Evolutionary conservation across 2,888 invertebrate species (phyloP), one percentile per base, ranked within the genome.

Genomic region (Agonopterix subpropinquella): DNA sequence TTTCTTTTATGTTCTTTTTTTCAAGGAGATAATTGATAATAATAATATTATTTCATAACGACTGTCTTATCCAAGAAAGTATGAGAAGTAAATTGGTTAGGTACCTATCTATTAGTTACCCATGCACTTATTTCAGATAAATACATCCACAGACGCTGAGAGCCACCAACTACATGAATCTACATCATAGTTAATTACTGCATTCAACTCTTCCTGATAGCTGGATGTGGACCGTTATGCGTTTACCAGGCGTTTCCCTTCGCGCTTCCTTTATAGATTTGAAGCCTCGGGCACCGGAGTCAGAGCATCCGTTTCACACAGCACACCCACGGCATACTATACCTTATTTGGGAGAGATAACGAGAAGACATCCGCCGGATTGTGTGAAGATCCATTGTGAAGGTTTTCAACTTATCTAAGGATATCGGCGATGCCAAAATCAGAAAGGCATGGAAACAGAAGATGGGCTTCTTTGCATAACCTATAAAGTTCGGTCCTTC

Each of bases 311-410:
- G 73, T 67, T 78, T 76, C 72, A 68, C 75, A 76, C 64, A 73
- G 59, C 77, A 71, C 81, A 73, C 81, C 83, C 65, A 67, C 62
- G 53, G 48, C 51, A 73, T 72, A 13, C 13, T 13, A 2, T 13
- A 68, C 70, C 72, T 64, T 79, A 68, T 80, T 75, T 73, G 68
- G 72, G 56, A 53, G 59, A 78, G 85, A 85, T 86, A 83, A 85
- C 70, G 59, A 62, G 55, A 60, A 73, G 66, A 77, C 80, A 77
- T 85, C 86, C 86, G 84, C 80, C 77, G 76, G 75, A 72, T 69
- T 71, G 62, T 69, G 61, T 71, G 65, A 73, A 72, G 15, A 41
- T 41, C 36, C 7, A 44, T 44, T 44, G 35, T 28, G 44, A 52
- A 46, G 41, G 41, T 37, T 43, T 41, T 44, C 2, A 46, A 39